Conservation (phyloP, 2,113 vertebrate genomes). For the Lophius piscatorius region DNA sequence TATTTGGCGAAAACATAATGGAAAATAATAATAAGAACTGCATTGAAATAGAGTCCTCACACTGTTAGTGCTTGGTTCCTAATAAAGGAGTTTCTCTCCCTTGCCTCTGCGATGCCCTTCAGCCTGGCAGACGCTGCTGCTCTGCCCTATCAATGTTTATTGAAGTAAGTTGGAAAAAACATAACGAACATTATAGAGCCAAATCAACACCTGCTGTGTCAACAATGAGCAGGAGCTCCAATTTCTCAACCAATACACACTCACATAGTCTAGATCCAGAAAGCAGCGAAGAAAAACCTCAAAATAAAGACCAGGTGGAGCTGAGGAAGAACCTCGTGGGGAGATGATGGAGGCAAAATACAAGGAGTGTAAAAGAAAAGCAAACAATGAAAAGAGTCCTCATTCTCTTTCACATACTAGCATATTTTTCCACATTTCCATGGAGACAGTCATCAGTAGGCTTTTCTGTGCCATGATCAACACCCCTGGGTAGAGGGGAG, state of each 20-base stretch:
- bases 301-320: constrained; percentile 68
- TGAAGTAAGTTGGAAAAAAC: no score
- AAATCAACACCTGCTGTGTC: constrained; percentile 73
- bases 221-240: constrained; percentile 52
- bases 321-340: constrained; percentile 5
- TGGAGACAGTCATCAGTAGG: constrained; percentile 51
- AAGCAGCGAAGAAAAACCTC: constrained; percentile 49
- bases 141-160: no score
- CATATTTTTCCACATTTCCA: constrained; percentile 53
- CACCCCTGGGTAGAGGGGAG: constrained; percentile 44
- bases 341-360: constrained; percentile 7
- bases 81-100: no score
- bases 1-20: no score
- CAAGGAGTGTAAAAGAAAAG: constrained; percentile 19
- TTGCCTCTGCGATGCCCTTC: no score
- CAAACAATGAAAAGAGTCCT: constrained; percentile 57
- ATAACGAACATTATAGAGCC: constrained; percentile 35
- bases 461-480: constrained; percentile 54
- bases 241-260: constrained; percentile 6
- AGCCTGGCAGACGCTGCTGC: no score
- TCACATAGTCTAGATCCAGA: constrained; percentile 10
- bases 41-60: no score
- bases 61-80: no score
- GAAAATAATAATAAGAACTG: no score
- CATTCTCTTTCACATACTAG: constrained; percentile 39